A percentile compares a stretch with the other conserved stretches of the same genome.
Conservation (phyloP, 2,888 invertebrate species). For the Spicauda simplicius region DNA sequence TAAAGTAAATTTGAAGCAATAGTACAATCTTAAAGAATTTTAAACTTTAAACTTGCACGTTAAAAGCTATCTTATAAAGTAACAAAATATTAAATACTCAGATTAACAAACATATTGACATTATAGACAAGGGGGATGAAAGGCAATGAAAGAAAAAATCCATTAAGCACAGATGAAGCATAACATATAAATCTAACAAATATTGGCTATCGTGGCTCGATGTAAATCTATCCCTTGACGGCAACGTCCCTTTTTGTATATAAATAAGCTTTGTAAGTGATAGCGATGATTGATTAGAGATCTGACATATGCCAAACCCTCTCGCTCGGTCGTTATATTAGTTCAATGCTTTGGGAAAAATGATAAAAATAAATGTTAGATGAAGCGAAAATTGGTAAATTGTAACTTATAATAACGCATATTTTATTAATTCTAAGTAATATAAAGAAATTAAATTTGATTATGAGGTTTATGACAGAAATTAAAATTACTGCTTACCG, state of each 20-base stretch:
- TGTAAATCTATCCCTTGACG: conserved; percentile 48
- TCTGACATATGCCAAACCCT: conserved; percentile 29
- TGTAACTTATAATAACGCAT: not conserved
- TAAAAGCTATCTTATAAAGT: too few relatives aligned
- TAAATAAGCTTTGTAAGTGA: conserved; percentile 66
- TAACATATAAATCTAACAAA: conserved; percentile 7
- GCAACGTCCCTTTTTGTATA: conserved; percentile 57
- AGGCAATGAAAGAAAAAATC: not conserved
- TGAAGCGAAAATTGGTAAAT: not conserved
- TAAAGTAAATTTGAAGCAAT: too few relatives aligned
- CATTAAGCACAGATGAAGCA: not conserved
- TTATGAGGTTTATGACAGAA: too few relatives aligned
- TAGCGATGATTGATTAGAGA: conserved; percentile 69
- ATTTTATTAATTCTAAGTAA: too few relatives aligned
- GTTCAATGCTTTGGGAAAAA: conserved; percentile 11
- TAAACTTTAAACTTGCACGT: too few relatives aligned
- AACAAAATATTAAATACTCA: too few relatives aligned
- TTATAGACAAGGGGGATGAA: too few relatives aligned
- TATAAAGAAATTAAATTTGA: too few relatives aligned
- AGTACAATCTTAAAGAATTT: too few relatives aligned
- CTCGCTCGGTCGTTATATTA: conserved; percentile 17
- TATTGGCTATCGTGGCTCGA: conserved; percentile 34
- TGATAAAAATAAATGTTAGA: conserved; percentile 7
- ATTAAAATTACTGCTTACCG: too few relatives aligned
- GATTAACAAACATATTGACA: not conserved